Base-by-base conservation (phyloP, 1,140 invertebrate species). In the Elysia chlorotica region DNA sequence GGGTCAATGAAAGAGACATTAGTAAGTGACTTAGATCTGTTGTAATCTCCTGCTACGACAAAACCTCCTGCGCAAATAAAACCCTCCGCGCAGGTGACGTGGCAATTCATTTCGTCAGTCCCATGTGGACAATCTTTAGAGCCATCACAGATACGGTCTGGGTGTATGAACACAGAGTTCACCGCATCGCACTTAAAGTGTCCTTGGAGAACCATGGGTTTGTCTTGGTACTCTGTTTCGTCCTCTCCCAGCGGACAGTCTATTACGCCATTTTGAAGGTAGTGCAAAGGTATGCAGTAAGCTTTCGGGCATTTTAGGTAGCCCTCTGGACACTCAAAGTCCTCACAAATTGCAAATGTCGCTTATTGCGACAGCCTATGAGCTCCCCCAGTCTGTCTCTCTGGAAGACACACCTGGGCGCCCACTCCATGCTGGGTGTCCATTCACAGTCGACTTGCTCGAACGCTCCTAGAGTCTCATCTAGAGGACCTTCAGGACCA, bases 221-320 rank as follows among this genome's bases (percentile, higher is more conserved):
- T 14, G 6, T 2, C 31, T n/a, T n/a, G n/a, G 1, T 30, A 30
- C 30, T 54, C 41, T 2, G n/a, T 25, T 56, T 68, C 65, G 48
- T 68, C 65, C 48, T 68, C 65, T 36, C 65, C 65, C 2, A 54
- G 5, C 1, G 48, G 1, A 37, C 38, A 68, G 30, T 68, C 65
- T 23, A 4, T 30, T 31, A 33, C 48, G 2, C 4, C n/a, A 56
- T 68, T 36, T 19, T 56, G 4, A 0, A 53, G 14, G n/a, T 54
- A 68, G 21, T 53, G 38, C 31, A 54, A 5, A 5, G 65, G 38
- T 2, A 68, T 68, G 28, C 48, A 68, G 48, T 68, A 68, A 1
- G 65, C 30, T 1, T 35, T 41, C 14, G 65, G 65, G 25, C 65
- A 68, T 56, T 68, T 68, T n/a, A 68, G 0, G 48, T 21, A 68